phyloP scores from a whole-genome alignment of 2,888 invertebrate species.

The Calameuta pallipes region DNA sequence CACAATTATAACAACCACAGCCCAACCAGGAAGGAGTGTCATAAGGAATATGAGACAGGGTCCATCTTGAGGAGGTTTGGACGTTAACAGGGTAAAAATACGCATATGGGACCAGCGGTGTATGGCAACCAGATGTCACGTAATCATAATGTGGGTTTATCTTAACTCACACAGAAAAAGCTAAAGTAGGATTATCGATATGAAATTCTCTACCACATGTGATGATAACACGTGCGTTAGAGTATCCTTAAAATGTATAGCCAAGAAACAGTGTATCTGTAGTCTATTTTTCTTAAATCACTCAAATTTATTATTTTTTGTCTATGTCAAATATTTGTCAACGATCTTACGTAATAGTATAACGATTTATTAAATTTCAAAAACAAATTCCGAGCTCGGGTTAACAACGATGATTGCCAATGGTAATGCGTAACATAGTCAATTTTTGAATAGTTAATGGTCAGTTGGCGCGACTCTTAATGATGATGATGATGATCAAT shows the following conservation, averaged over 20 bases:
- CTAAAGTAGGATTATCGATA: neutral
- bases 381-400: neutral
- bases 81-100: neutral
- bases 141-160: neutral
- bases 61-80: neutral
- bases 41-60: neutral
- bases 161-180: neutral
- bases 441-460: neutral
- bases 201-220: neutral
- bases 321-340: neutral
- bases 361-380: neutral
- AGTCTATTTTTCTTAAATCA: neutral
- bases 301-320: neutral
- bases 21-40: neutral
- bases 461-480: constrained; percentile 4
- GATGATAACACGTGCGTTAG: neutral
- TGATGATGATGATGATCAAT: constrained; percentile 25
- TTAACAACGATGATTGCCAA: neutral
- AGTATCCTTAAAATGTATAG: neutral
- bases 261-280: neutral
- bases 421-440: neutral
- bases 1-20: neutral
- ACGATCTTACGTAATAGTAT: neutral
- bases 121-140: neutral
- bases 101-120: neutral